phyloP scores from a whole-genome alignment of 2,888 invertebrate species.

The Laspeyria flexula region DNA sequence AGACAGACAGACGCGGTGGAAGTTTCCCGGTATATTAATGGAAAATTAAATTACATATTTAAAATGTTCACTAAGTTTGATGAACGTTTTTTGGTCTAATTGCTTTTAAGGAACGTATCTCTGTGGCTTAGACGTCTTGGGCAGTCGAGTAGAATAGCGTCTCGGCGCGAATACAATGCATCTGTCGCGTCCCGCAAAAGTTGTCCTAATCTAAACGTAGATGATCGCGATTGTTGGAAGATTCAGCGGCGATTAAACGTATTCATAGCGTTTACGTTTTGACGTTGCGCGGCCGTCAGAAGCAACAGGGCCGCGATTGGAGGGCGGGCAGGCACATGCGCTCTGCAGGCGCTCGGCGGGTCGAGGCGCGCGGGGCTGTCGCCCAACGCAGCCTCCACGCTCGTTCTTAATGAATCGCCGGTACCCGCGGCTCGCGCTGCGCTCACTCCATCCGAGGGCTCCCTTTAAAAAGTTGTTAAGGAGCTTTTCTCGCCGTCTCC shows the following conservation, averaged over 20 bases:
- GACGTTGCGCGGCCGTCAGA: conserved; percentile 77
- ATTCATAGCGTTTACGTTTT: conserved; percentile 81
- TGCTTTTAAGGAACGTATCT: conserved; percentile 19
- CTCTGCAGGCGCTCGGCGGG: conserved; percentile 35
- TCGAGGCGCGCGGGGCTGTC: conserved; percentile 57
- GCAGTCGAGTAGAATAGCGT: conserved; percentile 47
- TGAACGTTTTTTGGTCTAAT: conserved; percentile 11
- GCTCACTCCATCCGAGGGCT: conserved; percentile 72
- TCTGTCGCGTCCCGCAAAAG: conserved; percentile 57
- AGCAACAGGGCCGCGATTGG: conserved; percentile 83
- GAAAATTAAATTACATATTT: neutral
- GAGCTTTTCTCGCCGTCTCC: conserved; percentile 73
- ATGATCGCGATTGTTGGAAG: conserved; percentile 74
- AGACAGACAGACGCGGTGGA: too few relatives aligned
- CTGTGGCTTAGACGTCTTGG: conserved; percentile 46
- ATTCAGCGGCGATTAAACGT: conserved; percentile 77
- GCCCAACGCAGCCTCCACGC: conserved; percentile 77
- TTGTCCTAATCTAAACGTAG: conserved; percentile 71
- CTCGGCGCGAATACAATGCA: conserved; percentile 55
- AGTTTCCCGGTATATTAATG: neutral
- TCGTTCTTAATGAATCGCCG: conserved; percentile 83
- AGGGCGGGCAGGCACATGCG: conserved; percentile 70
- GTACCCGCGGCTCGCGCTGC: conserved; percentile 82
- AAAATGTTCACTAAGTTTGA: neutral
- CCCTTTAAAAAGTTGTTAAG: conserved; percentile 73